A percentile compares a stretch with the other conserved stretches of the same genome.
Conservation (phyloP, 2,888 invertebrate species). For the Mimas tiliae region DNA sequence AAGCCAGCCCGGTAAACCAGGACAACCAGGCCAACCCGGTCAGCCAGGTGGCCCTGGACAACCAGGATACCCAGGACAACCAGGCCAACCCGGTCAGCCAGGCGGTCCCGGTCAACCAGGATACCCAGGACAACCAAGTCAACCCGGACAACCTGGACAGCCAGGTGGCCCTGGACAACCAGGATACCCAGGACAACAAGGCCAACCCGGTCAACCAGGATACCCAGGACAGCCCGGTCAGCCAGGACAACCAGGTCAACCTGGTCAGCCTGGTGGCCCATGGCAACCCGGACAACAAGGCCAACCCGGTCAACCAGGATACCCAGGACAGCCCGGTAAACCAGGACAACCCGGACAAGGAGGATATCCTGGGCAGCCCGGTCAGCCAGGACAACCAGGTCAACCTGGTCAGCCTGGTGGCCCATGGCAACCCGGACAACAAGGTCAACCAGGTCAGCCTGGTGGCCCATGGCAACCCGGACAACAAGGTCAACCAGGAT, state of each 20-base stretch:
- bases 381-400: slow-evolving; percentile 53
- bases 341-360: slow-evolving; percentile 39
- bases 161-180: slow-evolving; percentile 31
- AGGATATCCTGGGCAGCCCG: slow-evolving; percentile 31
- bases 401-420: slow-evolving; percentile 74
- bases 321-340: slow-evolving; percentile 36
- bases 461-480: slow-evolving; percentile 49
- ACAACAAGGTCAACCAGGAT: slow-evolving; percentile 32
- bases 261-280: slow-evolving; percentile 43
- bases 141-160: slow-evolving; percentile 37
- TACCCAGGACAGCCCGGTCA: slow-evolving; percentile 73
- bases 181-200: slow-evolving; percentile 43
- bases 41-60: slow-evolving; percentile 34
- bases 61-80: slow-evolving; percentile 35
- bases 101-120: slow-evolving; percentile 40
- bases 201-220: slow-evolving; percentile 42
- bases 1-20: slow-evolving; percentile 42
- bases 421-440: slow-evolving; percentile 45
- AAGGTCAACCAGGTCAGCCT: slow-evolving; percentile 46
- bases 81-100: slow-evolving; percentile 53
- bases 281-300: slow-evolving; percentile 44
- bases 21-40: slow-evolving; percentile 36
- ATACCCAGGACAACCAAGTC: slow-evolving; percentile 35
- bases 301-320: slow-evolving; percentile 31
- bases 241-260: slow-evolving; percentile 44